Evolutionary conservation across 2,113 vertebrate genomes (phyloP).

Genomic region (Megaptera novaeangliae): DNA sequence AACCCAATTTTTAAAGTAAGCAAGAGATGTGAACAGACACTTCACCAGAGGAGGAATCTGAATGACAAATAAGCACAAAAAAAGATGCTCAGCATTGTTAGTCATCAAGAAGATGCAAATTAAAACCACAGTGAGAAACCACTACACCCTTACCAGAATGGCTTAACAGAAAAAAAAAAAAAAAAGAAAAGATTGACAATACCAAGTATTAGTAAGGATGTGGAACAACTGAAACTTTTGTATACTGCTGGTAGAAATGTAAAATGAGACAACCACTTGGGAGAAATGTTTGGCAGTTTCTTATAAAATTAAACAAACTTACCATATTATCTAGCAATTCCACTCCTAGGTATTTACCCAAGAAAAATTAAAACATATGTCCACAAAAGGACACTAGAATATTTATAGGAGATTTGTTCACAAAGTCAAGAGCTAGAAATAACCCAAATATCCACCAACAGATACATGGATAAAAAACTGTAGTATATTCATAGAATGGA

Average conservation of each 20-base stretch:
- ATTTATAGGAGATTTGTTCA: not conserved
- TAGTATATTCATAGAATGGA: not conserved
- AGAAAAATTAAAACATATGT: slow-evolving; percentile 9
- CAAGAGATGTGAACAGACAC: not conserved
- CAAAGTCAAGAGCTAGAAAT: slow-evolving; percentile 26
- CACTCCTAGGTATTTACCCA: not conserved
- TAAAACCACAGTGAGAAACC: not conserved
- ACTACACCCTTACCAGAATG: not conserved
- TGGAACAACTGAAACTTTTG: not conserved
- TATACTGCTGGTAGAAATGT: not conserved
- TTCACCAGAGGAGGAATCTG: not conserved
- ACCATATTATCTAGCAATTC: not conserved
- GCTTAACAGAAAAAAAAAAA: not conserved
- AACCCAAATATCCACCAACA: not conserved
- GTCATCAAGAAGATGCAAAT: not conserved
- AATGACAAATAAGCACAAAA: not conserved
- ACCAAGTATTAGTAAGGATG: not conserved
- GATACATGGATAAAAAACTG: not conserved
- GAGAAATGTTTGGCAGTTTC: not conserved
- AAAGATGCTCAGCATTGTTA: not conserved
- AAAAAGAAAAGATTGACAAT: not conserved
- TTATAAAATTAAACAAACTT: not conserved
- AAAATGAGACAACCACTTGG: not conserved
- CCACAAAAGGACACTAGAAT: not conserved
- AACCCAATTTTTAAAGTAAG: not conserved